phyloP scores from a whole-genome alignment of 2,113 vertebrate species.

The Vulpes vulpes region DNA sequence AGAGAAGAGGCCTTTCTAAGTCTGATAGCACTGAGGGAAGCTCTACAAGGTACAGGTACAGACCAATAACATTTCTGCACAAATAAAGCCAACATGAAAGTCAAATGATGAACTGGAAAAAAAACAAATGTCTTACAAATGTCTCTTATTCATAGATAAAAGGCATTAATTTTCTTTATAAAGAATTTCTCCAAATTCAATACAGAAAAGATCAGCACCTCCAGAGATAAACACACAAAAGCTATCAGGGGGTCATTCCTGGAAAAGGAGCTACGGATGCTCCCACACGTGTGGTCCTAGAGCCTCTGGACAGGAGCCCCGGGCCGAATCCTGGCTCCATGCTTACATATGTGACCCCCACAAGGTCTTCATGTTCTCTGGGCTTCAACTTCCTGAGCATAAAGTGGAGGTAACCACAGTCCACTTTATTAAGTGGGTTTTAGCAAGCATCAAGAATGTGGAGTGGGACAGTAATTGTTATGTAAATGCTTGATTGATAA shows the following conservation, averaged over 20 bases:
- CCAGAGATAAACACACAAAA: not conserved
- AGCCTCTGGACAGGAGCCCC: accelerated
- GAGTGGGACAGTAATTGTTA: not conserved
- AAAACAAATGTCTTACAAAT: not conserved
- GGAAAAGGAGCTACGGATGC: too few species aligned
- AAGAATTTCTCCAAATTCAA: not conserved
- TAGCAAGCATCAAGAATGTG: not conserved
- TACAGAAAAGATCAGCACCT: not conserved
- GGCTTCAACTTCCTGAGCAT: not conserved
- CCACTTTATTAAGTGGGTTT: not conserved
- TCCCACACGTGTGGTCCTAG: accelerated
- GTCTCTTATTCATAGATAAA: not conserved
- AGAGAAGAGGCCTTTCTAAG: not conserved
- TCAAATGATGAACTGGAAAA: not conserved
- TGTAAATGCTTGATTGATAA: too few species aligned
- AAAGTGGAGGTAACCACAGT: not conserved
- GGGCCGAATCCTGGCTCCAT: not conserved
- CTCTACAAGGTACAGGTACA: not conserved
- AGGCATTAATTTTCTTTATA: not conserved
- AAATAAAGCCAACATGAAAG: not conserved
- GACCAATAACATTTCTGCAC: not conserved
- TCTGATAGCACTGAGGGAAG: not conserved
- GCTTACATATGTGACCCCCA: too few species aligned
- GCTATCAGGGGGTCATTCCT: not conserved
- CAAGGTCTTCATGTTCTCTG: too few species aligned